Evolutionary conservation across 2,113 vertebrate genomes (phyloP), one percentile per base, ranked within the genome.

Genomic region (Psilopogon haemacephalus): DNA sequence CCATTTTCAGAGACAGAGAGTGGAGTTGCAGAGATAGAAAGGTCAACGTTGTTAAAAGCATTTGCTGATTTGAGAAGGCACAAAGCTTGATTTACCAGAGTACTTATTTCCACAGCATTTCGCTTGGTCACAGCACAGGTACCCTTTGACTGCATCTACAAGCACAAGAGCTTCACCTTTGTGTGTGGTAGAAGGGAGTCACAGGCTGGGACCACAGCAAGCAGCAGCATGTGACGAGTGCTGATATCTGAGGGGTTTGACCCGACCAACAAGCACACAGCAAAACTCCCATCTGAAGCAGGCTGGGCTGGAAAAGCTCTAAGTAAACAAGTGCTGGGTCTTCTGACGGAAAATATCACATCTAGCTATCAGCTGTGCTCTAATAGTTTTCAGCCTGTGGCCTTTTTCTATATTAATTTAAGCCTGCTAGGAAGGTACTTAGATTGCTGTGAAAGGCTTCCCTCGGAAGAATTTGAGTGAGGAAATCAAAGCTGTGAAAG

Each of bases 1-100:
- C 52, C 19, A 3, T 48, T 86, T 93, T 88, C 13, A 0, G 75
- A 77, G 72, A 30, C 0, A 0, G 37, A 65, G 60, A 84, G 60
- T 0, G 0, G 50, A 89, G 73, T 3, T 54, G 83, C 56, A 68
- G 65, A 28, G 42, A 56, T 6, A 14, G 63, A 59, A 79, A 83
- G 71, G 95, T 95, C 89, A 94, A 27, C 27, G 20, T 20, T 18
- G 23, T 48, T 94, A 90, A 94, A 95, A 94, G 86, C 88, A 80
- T 86, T 88, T 59, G 40, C 59, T 83, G 80, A 88, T 90, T n/a
- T 65, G 82, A 84, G 90, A 76, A 65, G 76, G 59, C 44, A 54
- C n/a, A 8, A 64, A 44, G 84, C 58, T 62, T 80, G 71, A 9
- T 73, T 83, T 91, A 79, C 79, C 59, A 37, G 71, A 70, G 71